A percentile compares a stretch with the other conserved stretches of the same genome.
Evolutionary conservation across 2,113 vertebrate species (phyloP).

Genomic region (Pterocles burchelli): DNA sequence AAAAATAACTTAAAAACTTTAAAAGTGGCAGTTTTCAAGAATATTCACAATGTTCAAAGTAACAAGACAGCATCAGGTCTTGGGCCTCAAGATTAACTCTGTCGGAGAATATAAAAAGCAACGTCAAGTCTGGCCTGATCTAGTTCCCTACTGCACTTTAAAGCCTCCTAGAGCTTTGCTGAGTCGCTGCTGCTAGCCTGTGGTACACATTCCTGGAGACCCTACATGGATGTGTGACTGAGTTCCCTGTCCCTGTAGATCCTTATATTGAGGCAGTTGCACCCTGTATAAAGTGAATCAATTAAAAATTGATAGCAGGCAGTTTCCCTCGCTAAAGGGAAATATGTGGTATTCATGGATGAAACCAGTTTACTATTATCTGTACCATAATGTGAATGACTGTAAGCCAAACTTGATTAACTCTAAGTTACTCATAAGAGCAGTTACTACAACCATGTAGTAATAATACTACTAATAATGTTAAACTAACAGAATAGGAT

Average conservation of each 20-base stretch:
- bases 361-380: conserved; percentile 4
- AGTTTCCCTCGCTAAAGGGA: not conserved
- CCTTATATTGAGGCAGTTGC: not conserved
- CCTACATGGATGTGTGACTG: not conserved
- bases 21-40: not conserved
- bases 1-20: too few species aligned
- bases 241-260: not conserved
- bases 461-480: conserved; percentile 5
- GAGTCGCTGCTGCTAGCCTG: not conserved
- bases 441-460: not conserved
- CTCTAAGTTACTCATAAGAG: not conserved
- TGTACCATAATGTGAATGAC: not conserved
- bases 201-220: not conserved
- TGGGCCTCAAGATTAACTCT: not conserved
- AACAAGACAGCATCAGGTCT: not conserved
- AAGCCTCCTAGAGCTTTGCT: not conserved
- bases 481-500: not conserved
- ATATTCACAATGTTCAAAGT: not conserved
- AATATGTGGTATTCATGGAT: not conserved
- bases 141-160: not conserved
- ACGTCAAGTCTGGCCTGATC: not conserved
- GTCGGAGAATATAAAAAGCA: not conserved
- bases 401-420: conserved; percentile 4
- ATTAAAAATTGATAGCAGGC: not conserved
- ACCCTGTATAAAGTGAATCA: not conserved